A percentile compares a stretch with the other conserved stretches of the same genome.
Evolutionary conservation across 2,797 vertebrate genomes (phyloP).

Genomic region (Caiman crocodilus): DNA sequence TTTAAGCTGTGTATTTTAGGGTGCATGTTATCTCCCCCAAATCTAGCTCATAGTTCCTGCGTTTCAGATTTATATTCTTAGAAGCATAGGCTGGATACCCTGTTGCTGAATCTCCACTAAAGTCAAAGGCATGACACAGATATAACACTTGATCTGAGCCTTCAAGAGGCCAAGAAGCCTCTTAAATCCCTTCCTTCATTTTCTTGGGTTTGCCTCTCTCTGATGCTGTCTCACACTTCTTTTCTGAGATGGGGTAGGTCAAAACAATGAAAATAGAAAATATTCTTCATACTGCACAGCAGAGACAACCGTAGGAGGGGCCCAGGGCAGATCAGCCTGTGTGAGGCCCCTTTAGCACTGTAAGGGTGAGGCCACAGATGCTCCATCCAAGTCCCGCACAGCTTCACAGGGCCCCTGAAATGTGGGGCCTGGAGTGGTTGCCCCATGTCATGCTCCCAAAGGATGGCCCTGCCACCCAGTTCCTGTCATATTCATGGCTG

Average conservation of each 20-base stretch:
- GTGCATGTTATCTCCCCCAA: not conserved
- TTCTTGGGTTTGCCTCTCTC: not conserved
- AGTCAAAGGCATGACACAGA: not conserved
- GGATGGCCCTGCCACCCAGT: too few species aligned
- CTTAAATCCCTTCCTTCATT: not conserved
- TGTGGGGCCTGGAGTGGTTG: too few species aligned
- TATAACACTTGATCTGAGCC: too few species aligned
- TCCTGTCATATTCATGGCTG: not conserved
- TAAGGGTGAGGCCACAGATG: too few species aligned
- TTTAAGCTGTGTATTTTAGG: not conserved
- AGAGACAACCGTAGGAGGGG: too few species aligned
- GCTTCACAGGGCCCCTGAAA: too few species aligned
- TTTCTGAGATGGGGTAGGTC: not conserved
- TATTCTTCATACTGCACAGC: rapidly evolving
- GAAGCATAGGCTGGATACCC: not conserved
- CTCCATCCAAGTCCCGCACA: too few species aligned
- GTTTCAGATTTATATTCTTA: not conserved
- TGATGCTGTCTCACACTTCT: not conserved
- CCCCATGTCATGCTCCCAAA: too few species aligned
- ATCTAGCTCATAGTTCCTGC: not conserved
- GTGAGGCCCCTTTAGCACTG: too few species aligned
- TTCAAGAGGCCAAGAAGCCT: too few species aligned
- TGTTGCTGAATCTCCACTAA: not conserved
- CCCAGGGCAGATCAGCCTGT: not conserved
- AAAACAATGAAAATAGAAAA: not conserved